Conservation (phyloP, 2,888 invertebrate genomes). For the Taphrorychus bicolor region DNA sequence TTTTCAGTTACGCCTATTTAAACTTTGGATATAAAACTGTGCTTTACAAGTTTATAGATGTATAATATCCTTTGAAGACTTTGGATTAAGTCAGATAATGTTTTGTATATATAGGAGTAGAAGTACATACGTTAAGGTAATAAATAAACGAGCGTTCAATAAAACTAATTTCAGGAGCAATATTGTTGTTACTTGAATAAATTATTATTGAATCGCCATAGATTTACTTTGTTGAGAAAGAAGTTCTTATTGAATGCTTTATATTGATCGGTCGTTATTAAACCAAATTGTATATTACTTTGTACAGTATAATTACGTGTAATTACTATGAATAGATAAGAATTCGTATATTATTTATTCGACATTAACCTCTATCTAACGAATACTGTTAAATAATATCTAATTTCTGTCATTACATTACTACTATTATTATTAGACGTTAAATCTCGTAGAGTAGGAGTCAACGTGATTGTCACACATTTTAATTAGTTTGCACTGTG, state of each 20-base stretch:
- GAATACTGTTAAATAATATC: conserved; percentile 15
- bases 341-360: not conserved
- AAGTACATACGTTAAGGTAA: no score
- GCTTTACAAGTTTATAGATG: no score
- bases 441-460: conserved; percentile 42
- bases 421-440: conserved; percentile 44
- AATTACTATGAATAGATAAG: not conserved
- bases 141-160: not conserved
- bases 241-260: not conserved
- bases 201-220: not conserved
- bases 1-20: no score
- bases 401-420: conserved; percentile 39
- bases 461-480: conserved; percentile 7
- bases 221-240: not conserved
- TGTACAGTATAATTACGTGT: not conserved
- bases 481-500: conserved; percentile 55
- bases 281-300: not conserved
- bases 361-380: not conserved
- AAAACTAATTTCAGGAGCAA: not conserved
- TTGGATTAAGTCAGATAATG: no score
- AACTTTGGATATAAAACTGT: no score
- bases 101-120: no score
- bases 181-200: not conserved
- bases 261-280: not conserved
- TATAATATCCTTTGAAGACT: no score